These are phyloP conservation scores for Salticus scenicus DNA, from an alignment of 2,888 invertebrate genomes.

Conservation along the genomic window DNA sequence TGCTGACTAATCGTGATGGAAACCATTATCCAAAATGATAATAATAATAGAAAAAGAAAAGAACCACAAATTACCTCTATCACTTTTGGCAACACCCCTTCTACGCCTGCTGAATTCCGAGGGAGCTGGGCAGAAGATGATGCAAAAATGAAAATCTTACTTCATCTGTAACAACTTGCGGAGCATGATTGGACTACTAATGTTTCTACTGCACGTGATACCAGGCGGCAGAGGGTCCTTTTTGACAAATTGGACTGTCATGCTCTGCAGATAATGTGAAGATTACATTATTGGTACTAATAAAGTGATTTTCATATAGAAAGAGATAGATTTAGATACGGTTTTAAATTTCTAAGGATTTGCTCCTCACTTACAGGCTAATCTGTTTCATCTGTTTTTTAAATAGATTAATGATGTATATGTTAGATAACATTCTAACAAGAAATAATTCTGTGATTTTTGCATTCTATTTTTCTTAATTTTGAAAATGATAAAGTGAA, in stretches of 20 bases:
- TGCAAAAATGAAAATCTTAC: not conserved
- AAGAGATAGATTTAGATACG: constrained; percentile 23
- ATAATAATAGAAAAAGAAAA: not conserved
- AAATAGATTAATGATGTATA: too few relatives aligned
- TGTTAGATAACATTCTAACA: too few relatives aligned
- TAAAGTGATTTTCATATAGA: constrained; percentile 57
- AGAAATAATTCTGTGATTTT: too few relatives aligned
- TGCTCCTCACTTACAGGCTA: too few relatives aligned
- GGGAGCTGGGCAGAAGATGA: not conserved
- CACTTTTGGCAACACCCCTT: constrained; percentile 26
- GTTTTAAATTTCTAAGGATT: not conserved
- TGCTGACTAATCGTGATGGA: not conserved
- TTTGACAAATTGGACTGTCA: constrained; percentile 66
- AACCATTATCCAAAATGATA: not conserved
- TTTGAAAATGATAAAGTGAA: too few relatives aligned
- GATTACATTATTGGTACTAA: constrained; percentile 61
- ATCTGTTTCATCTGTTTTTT: too few relatives aligned
- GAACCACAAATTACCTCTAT: constrained; percentile 5
- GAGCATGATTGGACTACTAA: constrained; percentile 56
- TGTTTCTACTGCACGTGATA: constrained; percentile 15
- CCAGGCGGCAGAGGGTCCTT: not conserved
- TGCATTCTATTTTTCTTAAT: too few relatives aligned
- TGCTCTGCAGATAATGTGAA: constrained; percentile 60
- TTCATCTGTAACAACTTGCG: constrained; percentile 3
- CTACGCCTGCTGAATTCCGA: constrained; percentile 33